These are phyloP conservation scores for Poecilobothrus nobilitatus DNA, from an alignment of 2,888 invertebrate species.

Conservation along the genomic window DNA sequence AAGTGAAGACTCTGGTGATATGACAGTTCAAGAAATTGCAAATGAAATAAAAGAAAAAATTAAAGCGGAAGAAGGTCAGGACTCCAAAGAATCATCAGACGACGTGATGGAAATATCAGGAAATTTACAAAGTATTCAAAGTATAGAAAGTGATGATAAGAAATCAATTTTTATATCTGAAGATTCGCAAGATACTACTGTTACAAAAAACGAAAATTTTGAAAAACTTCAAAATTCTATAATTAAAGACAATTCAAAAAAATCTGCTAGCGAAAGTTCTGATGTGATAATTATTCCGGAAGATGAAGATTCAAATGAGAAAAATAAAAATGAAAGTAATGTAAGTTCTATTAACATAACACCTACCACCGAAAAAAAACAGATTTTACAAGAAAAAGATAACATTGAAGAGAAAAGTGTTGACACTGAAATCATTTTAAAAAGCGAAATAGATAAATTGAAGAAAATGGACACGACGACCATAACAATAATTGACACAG, in stretches of 20 bases:
- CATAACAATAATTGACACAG: slow-evolving; percentile 20
- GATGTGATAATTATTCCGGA: slow-evolving; percentile 30
- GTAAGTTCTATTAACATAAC: background rate
- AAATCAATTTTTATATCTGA: background rate
- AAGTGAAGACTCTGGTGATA: slow-evolving; percentile 19
- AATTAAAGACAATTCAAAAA: slow-evolving; percentile 13
- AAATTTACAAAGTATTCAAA: background rate
- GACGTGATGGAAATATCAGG: slow-evolving; percentile 9
- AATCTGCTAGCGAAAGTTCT: slow-evolving; percentile 24
- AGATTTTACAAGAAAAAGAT: slow-evolving; percentile 2
- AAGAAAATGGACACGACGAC: slow-evolving; percentile 1
- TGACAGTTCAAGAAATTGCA: slow-evolving; percentile 16
- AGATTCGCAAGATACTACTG: background rate
- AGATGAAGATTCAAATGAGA: slow-evolving; percentile 27
- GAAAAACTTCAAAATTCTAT: slow-evolving; percentile 20
- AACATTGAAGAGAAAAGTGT: slow-evolving; percentile 14
- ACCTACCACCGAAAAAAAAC: slow-evolving; percentile 12
- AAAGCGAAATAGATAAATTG: background rate
- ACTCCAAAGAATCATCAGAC: slow-evolving; percentile 4
- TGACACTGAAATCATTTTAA: slow-evolving; percentile 9
- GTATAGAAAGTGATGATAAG: slow-evolving; percentile 6
- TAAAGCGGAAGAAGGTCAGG: slow-evolving; percentile 13
- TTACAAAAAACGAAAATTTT: slow-evolving; percentile 15
- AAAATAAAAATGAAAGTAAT: background rate
- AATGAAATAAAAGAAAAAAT: slow-evolving; percentile 10